Percentiles rank a stretch among this genome's conserved stretches.
These are phyloP conservation scores for Agrochola circellaris DNA, from an alignment of 2,888 invertebrate genomes.

Conservation along the genomic window DNA sequence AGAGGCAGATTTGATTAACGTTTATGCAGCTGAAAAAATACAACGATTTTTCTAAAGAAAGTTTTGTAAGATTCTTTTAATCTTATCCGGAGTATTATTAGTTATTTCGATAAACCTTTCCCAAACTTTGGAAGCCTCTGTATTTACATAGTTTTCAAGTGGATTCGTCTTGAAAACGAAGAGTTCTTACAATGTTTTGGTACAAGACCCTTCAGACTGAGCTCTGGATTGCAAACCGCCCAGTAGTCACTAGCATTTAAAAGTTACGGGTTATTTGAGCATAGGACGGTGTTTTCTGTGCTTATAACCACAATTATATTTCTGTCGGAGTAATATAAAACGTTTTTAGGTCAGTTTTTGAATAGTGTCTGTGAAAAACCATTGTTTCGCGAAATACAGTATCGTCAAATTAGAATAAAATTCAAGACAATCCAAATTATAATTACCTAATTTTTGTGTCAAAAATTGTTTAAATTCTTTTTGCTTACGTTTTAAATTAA, in stretches of 20 bases:
- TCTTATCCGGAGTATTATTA: background rate
- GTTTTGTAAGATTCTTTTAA: background rate
- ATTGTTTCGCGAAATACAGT: background rate
- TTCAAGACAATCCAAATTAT: too few relatives aligned
- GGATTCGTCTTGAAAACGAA: constrained; percentile 47
- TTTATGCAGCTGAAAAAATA: too few relatives aligned
- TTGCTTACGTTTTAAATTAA: background rate
- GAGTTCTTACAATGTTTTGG: constrained; percentile 66
- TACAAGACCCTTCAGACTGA: constrained; percentile 30
- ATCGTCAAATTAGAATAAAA: background rate
- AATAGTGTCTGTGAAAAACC: background rate
- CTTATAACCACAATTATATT: background rate
- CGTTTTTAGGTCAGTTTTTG: background rate
- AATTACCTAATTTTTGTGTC: background rate
- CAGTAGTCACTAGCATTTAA: constrained; percentile 13
- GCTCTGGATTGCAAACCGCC: constrained; percentile 1
- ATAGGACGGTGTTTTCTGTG: background rate
- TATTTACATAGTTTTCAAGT: constrained; percentile 54
- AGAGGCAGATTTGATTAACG: accelerated
- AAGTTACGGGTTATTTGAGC: background rate
- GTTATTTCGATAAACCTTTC: background rate
- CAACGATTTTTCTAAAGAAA: too few relatives aligned
- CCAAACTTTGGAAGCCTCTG: constrained; percentile 49
- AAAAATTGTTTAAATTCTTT: background rate
- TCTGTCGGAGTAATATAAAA: background rate